phyloP scores from a whole-genome alignment of 2,888 invertebrate genomes.

The Pachliopta kotzebuea region DNA sequence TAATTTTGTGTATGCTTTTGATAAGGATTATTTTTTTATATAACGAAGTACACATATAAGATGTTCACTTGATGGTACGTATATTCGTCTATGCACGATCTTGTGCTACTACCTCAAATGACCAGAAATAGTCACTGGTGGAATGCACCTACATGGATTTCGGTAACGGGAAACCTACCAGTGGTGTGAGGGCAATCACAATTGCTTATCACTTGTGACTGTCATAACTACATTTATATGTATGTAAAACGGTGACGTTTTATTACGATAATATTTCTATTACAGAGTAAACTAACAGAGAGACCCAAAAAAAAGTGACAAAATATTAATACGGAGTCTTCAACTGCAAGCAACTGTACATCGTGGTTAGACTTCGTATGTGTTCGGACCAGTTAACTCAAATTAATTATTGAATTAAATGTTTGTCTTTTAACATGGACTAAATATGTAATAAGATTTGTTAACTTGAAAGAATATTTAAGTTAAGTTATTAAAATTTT shows the following conservation, averaged over 20 bases:
- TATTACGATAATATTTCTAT: constrained; percentile 27
- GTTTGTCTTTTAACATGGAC: constrained; percentile 12
- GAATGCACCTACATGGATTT: too few species aligned
- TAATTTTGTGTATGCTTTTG: too few species aligned
- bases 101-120: too few species aligned
- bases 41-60: too few species aligned
- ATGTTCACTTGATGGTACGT: too few species aligned
- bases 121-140: too few species aligned
- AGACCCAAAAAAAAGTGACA: constrained; percentile 67
- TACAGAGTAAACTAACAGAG: constrained; percentile 49
- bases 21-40: too few species aligned
- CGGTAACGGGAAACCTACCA: too few species aligned
- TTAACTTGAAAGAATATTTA: constrained; percentile 16
- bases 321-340: constrained; percentile 35
- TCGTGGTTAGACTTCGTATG: constrained; percentile 43
- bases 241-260: background rate
- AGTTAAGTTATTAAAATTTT: constrained; percentile 8
- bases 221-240: background rate
- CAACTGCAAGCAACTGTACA: constrained; percentile 35
- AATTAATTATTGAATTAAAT: constrained; percentile 14
- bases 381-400: constrained; percentile 34
- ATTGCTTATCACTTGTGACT: background rate
- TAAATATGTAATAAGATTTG: constrained; percentile 17
- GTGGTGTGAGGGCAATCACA: too few species aligned
- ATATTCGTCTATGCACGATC: too few species aligned